Evolutionary conservation across 2,113 vertebrate genomes (phyloP).

Genomic region (Dasyurus viverrinus): DNA sequence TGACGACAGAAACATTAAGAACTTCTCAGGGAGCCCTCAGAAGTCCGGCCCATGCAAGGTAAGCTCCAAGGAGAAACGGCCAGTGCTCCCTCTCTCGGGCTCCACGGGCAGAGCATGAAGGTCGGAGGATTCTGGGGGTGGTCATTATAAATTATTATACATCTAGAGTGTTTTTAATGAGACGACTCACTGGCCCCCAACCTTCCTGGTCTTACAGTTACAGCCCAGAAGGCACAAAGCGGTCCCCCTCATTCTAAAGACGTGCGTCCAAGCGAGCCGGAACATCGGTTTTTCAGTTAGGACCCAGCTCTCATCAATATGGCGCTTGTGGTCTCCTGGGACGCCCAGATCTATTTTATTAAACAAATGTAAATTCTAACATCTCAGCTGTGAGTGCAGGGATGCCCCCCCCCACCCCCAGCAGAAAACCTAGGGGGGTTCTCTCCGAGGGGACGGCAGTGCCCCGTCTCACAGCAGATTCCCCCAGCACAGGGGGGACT

Average conservation of each 20-base stretch:
- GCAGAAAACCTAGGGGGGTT: not conserved
- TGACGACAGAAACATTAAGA: too few species aligned
- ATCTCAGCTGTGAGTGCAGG: not conserved
- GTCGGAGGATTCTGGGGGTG: too few species aligned
- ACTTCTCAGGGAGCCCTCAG: not conserved
- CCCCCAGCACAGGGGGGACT: too few species aligned
- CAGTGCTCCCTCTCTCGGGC: too few species aligned
- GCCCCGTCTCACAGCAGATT: not conserved
- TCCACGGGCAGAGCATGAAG: too few species aligned
- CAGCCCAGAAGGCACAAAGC: not conserved
- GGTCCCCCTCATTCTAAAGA: not conserved
- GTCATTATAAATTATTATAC: too few species aligned
- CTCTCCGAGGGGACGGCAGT: not conserved
- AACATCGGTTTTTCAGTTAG: not conserved
- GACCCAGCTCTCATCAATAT: not conserved
- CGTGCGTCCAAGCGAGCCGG: not conserved
- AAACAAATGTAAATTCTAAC: not conserved
- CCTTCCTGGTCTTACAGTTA: not conserved
- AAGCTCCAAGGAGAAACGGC: too few species aligned
- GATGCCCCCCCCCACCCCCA: not conserved
- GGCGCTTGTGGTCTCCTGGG: not conserved
- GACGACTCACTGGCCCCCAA: too few species aligned
- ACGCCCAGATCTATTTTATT: not conserved
- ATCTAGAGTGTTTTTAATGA: not conserved
- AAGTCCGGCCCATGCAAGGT: too few species aligned